Evolutionary conservation across 2,797 vertebrate species (phyloP), one percentile per base, ranked within the genome.

Genomic region (Lutjanus argentimaculatus): DNA sequence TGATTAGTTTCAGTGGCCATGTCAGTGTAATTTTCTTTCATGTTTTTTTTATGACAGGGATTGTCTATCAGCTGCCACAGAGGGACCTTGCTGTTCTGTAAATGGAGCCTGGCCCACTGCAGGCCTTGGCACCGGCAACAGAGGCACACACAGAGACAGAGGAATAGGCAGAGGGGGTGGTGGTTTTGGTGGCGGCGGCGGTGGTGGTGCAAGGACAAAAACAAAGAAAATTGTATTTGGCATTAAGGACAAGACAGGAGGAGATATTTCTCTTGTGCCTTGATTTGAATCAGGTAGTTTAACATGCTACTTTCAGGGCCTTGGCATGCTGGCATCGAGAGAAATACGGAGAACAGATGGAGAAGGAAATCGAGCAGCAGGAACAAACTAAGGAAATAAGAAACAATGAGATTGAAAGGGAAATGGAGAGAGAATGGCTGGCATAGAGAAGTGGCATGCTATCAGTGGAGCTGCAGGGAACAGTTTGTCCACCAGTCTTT

Each of bases 1-100:
- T 66, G 57, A 46, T 67, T 59, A 42, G 30, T 81, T 80, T 78
- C 48, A 57, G 49, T 57, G 36, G 51, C 67, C 40, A 25, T 68
- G 58, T 80, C 59, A 61, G 61, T n/a, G 25, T 70, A n/a, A 53
- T 75, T 76, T 78, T 62, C n/a, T 65, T 79, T 73, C 52, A 71
- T 65, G 30, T 43, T 69, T 56, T 74, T 59, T 64, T 65, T 42
- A 55, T 57, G 45, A 75, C 61, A 79, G 22, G 62, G 57, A 74
- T 74, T 88, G 77, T 79, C 72, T 84, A 45, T 86, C 72, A 77
- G 66, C 64, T 64, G 77, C 46, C 63, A 82, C 49, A 73, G 64
- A 77, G 79, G 62, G 74, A 82, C 68, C 73, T 89, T 85, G 70
- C 80, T 82, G 65, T 83, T 88, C 58, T 81, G 78, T 80, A 84